A percentile compares a stretch with the other conserved stretches of the same genome.
phyloP scores from a whole-genome alignment of 2,797 vertebrate genomes.

The Holocentrus rufus region DNA sequence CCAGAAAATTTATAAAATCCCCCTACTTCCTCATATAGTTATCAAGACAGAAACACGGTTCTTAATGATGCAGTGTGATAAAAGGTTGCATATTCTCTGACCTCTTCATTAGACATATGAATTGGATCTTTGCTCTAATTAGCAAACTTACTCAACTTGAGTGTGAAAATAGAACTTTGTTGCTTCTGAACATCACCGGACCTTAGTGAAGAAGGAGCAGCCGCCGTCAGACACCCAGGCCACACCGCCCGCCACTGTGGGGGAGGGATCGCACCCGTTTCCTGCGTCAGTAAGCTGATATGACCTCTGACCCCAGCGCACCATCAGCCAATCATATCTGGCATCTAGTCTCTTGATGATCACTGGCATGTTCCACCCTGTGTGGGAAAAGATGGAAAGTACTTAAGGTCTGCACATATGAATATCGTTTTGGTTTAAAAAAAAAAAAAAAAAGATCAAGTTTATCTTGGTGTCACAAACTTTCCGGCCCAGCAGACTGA shows the following conservation, averaged over 20 bases:
- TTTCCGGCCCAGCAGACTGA: neutral
- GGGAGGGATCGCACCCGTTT: conserved; percentile 73
- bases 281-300: conserved; percentile 74
- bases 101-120: no score
- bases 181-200: conserved; percentile 38
- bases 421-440: no score
- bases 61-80: no score
- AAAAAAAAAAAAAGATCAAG: no score
- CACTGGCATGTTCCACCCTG: conserved; percentile 78
- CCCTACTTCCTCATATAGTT: no score
- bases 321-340: conserved; percentile 82
- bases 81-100: no score
- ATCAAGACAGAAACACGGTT: no score
- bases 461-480: neutral
- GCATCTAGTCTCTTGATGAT: conserved; percentile 80
- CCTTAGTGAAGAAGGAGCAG: conserved; percentile 86
- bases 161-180: no score
- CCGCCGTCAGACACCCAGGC: conserved; percentile 82
- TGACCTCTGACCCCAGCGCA: conserved; percentile 57
- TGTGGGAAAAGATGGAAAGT: neutral
- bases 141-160: no score
- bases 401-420: no score
- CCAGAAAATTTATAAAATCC: no score
- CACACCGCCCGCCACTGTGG: conserved; percentile 67
- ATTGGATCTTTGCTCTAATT: no score